phyloP scores from a whole-genome alignment of 2,888 invertebrate genomes.

The Augiades crinisus region DNA sequence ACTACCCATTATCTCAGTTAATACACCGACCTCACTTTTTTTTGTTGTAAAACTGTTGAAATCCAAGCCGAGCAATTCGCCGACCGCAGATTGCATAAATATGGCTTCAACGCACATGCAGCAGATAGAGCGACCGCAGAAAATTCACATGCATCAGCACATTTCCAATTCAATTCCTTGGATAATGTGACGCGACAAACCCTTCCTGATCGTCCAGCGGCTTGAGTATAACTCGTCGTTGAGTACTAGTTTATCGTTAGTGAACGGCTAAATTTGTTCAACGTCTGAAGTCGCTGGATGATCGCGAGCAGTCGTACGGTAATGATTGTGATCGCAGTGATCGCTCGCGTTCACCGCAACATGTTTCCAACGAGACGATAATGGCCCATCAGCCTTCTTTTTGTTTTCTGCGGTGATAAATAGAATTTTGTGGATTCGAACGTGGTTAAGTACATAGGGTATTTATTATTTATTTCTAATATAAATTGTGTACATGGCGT shows the following conservation, averaged over 20 bases:
- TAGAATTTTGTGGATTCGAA: slow-evolving; percentile 51
- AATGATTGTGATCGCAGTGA: slow-evolving; percentile 70
- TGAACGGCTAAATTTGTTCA: slow-evolving; percentile 50
- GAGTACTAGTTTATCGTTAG: slow-evolving; percentile 46
- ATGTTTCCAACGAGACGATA: slow-evolving; percentile 73
- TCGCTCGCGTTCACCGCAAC: slow-evolving; percentile 69
- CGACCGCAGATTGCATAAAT: slow-evolving; percentile 70
- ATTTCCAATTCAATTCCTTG: slow-evolving; percentile 62
- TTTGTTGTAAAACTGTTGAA: slow-evolving; percentile 52
- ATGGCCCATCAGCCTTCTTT: slow-evolving; percentile 58
- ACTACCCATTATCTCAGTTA: slow-evolving; percentile 50
- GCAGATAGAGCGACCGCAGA: slow-evolving; percentile 65
- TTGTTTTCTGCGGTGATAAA: slow-evolving; percentile 60
- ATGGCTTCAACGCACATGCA: slow-evolving; percentile 64
- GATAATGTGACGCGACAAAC: slow-evolving; percentile 66
- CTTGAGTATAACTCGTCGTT: slow-evolving; percentile 43
- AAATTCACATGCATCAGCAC: slow-evolving; percentile 62
- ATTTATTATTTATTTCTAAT: slow-evolving; percentile 4
- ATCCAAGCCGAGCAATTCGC: slow-evolving; percentile 58
- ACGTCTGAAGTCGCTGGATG: slow-evolving; percentile 54
- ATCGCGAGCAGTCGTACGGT: slow-evolving; percentile 49
- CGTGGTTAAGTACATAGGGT: slow-evolving; percentile 35
- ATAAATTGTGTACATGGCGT: background rate
- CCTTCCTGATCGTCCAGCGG: slow-evolving; percentile 55
- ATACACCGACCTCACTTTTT: slow-evolving; percentile 39